Percentiles rank a stretch among this genome's conserved stretches.
phyloP scores from a whole-genome alignment of 2,888 invertebrate genomes.

The Caenorhabditis sinica region DNA sequence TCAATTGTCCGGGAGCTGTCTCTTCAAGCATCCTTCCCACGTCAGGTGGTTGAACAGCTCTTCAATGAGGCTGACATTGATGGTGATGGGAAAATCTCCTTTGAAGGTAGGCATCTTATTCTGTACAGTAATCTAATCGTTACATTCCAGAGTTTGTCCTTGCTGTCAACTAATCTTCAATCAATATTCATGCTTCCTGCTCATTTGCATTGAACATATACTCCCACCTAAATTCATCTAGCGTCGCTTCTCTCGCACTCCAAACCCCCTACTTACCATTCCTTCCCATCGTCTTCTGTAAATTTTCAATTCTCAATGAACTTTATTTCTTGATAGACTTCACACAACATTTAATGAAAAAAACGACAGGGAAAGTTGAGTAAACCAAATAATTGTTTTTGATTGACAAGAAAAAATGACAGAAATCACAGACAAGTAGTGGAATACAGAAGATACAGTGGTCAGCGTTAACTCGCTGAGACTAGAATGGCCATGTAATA shows the following conservation, averaged over 20 bases:
- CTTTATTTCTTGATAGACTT: neutral
- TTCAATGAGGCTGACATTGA: slow-evolving; percentile 82
- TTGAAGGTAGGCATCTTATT: slow-evolving; percentile 74
- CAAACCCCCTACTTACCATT: neutral
- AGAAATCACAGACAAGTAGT: slow-evolving; percentile 40
- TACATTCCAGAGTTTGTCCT: slow-evolving; percentile 79
- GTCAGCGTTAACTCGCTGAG: neutral
- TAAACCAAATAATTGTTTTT: neutral
- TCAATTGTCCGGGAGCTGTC: slow-evolving; percentile 79
- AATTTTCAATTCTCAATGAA: slow-evolving; percentile 1
- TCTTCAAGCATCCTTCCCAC: slow-evolving; percentile 79
- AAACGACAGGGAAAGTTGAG: neutral
- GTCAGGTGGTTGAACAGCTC: slow-evolving; percentile 79
- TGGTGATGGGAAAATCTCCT: slow-evolving; percentile 82
- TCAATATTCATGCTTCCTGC: slow-evolving; percentile 33
- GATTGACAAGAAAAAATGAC: slow-evolving; percentile 17
- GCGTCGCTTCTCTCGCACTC: slow-evolving; percentile 6
- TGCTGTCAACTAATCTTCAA: slow-evolving; percentile 79
- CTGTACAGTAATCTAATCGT: neutral
- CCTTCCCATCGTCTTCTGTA: neutral
- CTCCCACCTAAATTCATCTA: neutral
- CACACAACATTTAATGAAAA: neutral
- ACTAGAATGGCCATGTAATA: neutral
- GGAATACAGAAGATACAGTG: slow-evolving; percentile 9
- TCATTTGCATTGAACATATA: slow-evolving; percentile 46